A percentile compares a stretch with the other conserved stretches of the same genome.
Conservation (phyloP, 1,140 invertebrate genomes). For the Ditylenchus dipsaci region DNA sequence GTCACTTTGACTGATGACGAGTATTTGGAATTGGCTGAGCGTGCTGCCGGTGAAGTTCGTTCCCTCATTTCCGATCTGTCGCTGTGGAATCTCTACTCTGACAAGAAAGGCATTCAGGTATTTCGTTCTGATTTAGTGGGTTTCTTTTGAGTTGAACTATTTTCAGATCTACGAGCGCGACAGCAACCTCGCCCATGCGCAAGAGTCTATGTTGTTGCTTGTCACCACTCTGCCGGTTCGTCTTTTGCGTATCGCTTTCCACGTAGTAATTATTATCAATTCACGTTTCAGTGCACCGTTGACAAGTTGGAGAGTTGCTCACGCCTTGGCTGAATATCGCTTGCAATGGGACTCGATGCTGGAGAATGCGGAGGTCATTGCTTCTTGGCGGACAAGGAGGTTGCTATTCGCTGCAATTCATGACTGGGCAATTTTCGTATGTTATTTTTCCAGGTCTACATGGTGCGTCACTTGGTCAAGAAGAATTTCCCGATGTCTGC, state of each 20-base stretch:
- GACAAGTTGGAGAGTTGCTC: slow-evolving; percentile 9
- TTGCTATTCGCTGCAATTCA: neutral
- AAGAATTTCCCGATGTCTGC: slow-evolving; percentile 3
- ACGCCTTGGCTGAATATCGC: slow-evolving; percentile 10
- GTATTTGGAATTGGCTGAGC: neutral
- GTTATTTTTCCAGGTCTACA: neutral
- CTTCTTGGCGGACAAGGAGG: neutral
- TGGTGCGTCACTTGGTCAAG: slow-evolving; percentile 15
- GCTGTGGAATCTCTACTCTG: neutral
- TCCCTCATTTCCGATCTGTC: neutral
- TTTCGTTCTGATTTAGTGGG: neutral
- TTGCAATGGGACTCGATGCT: slow-evolving; percentile 13
- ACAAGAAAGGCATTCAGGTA: neutral
- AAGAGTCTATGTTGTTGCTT: slow-evolving; percentile 10
- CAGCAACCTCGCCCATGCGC: neutral
- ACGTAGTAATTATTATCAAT: neutral
- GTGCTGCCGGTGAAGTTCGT: neutral
- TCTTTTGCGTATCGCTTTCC: neutral
- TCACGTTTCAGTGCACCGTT: neutral
- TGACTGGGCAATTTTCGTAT: neutral
- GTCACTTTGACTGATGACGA: neutral
- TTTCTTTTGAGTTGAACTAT: neutral
- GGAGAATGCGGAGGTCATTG: neutral
- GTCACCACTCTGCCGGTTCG: neutral
- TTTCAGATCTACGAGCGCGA: slow-evolving; percentile 9